phyloP scores from a whole-genome alignment of 2,888 invertebrate genomes.

The Epirrhoe tristata region DNA sequence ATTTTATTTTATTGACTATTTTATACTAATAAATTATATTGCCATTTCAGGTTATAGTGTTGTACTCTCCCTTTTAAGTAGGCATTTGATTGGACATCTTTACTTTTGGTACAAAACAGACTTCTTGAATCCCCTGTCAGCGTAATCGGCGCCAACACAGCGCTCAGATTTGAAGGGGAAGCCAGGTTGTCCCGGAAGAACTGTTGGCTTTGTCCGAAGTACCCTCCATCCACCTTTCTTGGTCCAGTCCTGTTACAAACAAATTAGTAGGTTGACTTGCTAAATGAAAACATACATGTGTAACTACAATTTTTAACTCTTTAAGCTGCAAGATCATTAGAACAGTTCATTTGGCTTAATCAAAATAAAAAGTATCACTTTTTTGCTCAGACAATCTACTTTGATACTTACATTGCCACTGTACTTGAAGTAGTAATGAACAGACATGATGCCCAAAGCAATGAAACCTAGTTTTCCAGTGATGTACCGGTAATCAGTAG shows the following conservation, averaged over 20 bases:
- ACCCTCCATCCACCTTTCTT: slow-evolving; percentile 90
- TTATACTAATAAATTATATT: slow-evolving; percentile 41
- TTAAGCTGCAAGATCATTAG: no score
- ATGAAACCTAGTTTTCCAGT: slow-evolving; percentile 87
- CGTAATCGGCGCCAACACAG: slow-evolving; percentile 87
- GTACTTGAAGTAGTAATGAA: slow-evolving; percentile 93
- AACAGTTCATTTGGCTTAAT: no score
- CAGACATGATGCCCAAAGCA: slow-evolving; percentile 77
- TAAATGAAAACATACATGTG: background rate
- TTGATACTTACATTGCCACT: slow-evolving; percentile 87
- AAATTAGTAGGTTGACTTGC: background rate
- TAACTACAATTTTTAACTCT: no score
- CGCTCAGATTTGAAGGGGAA: slow-evolving; percentile 88
- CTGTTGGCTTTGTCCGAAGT: slow-evolving; percentile 79
- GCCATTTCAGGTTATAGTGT: slow-evolving; percentile 18
- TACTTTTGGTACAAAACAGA: slow-evolving; percentile 59
- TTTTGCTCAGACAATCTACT: no score
- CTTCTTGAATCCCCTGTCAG: slow-evolving; percentile 89
- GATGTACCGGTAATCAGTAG: slow-evolving; percentile 85
- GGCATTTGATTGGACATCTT: background rate
- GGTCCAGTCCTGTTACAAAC: slow-evolving; percentile 89
- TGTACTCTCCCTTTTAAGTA: background rate
- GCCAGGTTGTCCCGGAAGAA: slow-evolving; percentile 89
- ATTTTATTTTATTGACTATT: slow-evolving; percentile 36
- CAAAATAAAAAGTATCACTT: background rate